phyloP scores from a whole-genome alignment of 2,888 invertebrate species.

The Disparrhopalites patrizii region DNA sequence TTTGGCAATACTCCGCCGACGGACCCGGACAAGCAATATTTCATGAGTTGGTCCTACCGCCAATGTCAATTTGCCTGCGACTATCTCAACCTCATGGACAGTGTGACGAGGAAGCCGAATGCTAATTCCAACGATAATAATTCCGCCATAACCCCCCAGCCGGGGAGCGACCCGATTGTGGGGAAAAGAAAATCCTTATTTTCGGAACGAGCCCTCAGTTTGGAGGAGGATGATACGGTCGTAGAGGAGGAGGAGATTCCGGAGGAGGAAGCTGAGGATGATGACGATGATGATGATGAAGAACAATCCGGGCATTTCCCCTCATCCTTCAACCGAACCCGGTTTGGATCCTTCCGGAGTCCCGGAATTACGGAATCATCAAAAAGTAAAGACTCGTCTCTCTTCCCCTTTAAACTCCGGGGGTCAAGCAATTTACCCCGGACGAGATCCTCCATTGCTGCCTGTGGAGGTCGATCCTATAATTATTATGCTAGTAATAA shows the following conservation, averaged over 20 bases:
- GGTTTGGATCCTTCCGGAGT: slow-evolving; percentile 17
- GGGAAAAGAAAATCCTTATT: no score
- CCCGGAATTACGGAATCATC: neutral
- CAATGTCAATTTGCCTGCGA: slow-evolving; percentile 47
- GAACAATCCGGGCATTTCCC: neutral
- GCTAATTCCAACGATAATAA: neutral
- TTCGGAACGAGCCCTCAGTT: no score
- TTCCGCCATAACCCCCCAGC: no score
- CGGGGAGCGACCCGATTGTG: no score
- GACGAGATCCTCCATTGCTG: slow-evolving; percentile 20
- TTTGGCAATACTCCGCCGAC: neutral
- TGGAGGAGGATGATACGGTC: no score
- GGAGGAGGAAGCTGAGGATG: no score
- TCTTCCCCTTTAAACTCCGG: no score
- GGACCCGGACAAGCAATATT: slow-evolving; percentile 26
- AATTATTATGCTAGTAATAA: no score
- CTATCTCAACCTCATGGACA: slow-evolving; percentile 46
- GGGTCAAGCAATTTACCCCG: slow-evolving; percentile 10
- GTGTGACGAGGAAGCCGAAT: neutral
- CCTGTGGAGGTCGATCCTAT: slow-evolving; percentile 15
- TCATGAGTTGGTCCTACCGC: slow-evolving; percentile 45
- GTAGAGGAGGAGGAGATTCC: slow-evolving; percentile 1
- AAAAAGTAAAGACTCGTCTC: neutral
- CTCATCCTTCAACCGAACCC: neutral
- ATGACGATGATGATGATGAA: no score